Base-by-base conservation (phyloP, 64 coral and sea anemone species). In the Montipora capricornis region DNA sequence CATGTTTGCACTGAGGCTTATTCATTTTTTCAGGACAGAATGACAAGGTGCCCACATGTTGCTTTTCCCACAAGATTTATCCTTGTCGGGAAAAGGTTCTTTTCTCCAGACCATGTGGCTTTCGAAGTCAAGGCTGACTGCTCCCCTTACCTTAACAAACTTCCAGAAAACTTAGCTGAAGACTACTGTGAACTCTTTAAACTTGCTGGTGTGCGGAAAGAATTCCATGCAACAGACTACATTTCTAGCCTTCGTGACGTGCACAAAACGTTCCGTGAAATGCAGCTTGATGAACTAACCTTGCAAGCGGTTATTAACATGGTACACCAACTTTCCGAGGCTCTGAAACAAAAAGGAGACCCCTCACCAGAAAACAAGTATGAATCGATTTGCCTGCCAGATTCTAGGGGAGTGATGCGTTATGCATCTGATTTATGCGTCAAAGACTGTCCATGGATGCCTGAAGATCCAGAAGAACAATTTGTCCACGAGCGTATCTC, bases 381-480 rank as follows among this genome's bases (percentile, higher is more conserved):
- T 20, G 29, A 77, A 1, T 59, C 46, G 5, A 48, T 96, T 44
- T 96, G 37, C 20, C 46, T 96, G 6, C 95, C 95, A 24, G 87
- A 93, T 64, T 86, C 91, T 11, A 5, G 57, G 4, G 44, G 75
- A 26, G 84, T 96, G 8, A 88, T 96, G 80, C 70, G 55, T 49
- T 16, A 66, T 6, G 47, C 76, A n/a, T 16, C 14, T 14, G 37
- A 96, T 4, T 22, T 94, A 3, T 93, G 91, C 11, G 37, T 94
- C 5, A 91, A 90, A 68, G 91, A 96, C 55, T 96, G 91, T 20
- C 24, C 8, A 29, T 96, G 95, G 95, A 96, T 96, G 86, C 49
- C 95, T 22, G 74, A 96, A n/a, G 95, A 37, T 37, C 37, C 37
- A 37, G 37, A 37, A 2, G 37, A 37, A 37, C 37, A 37, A 37